Percentiles rank a stretch among this genome's conserved stretches.
Evolutionary conservation across 2,797 vertebrate genomes (phyloP).

Genomic region (Cryptoblepharus egeriae): DNA sequence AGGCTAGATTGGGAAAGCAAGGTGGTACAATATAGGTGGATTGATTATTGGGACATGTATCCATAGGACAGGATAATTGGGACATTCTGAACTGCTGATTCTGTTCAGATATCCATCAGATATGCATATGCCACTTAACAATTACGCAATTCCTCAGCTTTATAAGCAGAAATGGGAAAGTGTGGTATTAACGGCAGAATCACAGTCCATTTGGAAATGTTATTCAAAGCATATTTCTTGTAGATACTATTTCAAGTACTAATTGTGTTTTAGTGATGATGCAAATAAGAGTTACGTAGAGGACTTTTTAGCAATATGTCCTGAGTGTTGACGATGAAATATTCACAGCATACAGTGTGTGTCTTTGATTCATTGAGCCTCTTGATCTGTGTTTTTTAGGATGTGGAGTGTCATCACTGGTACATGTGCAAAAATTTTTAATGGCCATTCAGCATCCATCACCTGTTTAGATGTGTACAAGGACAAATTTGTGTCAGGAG

Average conservation of each 20-base stretch:
- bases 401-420: constrained; percentile 85
- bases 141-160: neutral
- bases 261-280: neutral
- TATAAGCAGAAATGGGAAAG: neutral
- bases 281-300: neutral
- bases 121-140: neutral
- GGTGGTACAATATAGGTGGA: neutral
- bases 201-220: neutral
- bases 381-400: constrained; percentile 68
- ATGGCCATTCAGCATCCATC: constrained; percentile 82
- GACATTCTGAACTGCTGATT: too few relatives aligned
- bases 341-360: neutral
- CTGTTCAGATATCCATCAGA: neutral
- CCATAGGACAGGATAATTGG: neutral
- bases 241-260: neutral
- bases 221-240: neutral
- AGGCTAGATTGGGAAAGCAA: neutral
- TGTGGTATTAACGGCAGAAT: fast-evolving
- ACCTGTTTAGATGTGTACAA: constrained; percentile 83
- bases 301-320: neutral
- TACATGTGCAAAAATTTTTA: constrained; percentile 76
- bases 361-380: neutral
- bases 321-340: neutral
- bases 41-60: neutral
- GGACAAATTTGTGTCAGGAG: constrained; percentile 84